phyloP scores from a whole-genome alignment of 92 coral and sea anemone genomes.

The Porites evermanni region DNA sequence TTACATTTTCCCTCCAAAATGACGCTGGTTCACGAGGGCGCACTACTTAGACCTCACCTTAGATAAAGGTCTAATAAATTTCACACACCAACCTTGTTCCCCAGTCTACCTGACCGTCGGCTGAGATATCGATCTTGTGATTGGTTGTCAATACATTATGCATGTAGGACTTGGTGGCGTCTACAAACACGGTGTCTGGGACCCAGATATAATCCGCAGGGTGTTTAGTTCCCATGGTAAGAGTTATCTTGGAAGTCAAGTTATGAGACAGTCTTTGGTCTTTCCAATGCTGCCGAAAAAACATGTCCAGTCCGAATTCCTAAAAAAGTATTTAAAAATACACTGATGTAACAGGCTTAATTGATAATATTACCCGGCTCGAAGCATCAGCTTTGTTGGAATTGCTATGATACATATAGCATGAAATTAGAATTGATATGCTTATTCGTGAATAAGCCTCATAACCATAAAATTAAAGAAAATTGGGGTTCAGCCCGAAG shows the following conservation, averaged over 20 bases:
- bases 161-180: slow-evolving; percentile 73
- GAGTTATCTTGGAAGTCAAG: slow-evolving; percentile 66
- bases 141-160: slow-evolving; percentile 77
- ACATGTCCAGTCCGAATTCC: slow-evolving; percentile 90
- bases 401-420: too few relatives aligned
- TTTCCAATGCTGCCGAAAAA: slow-evolving; percentile 85
- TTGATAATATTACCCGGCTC: neutral
- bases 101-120: slow-evolving; percentile 84
- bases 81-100: slow-evolving; percentile 69
- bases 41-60: neutral
- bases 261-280: slow-evolving; percentile 79
- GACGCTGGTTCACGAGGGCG: too few relatives aligned
- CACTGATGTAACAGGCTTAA: neutral
- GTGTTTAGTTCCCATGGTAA: slow-evolving; percentile 86
- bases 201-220: slow-evolving; percentile 95
- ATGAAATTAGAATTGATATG: too few relatives aligned
- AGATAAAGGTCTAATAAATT: neutral
- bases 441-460: too few relatives aligned
- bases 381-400: neutral
- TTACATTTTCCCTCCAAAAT: too few relatives aligned
- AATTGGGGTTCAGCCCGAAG: too few relatives aligned
- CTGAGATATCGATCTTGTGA: slow-evolving; percentile 87
- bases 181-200: slow-evolving; percentile 86
- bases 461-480: too few relatives aligned
- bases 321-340: slow-evolving; percentile 9